These are phyloP conservation scores for Nylanderia fulva DNA, from an alignment of 1,140 invertebrate species.

Conservation along the genomic window DNA sequence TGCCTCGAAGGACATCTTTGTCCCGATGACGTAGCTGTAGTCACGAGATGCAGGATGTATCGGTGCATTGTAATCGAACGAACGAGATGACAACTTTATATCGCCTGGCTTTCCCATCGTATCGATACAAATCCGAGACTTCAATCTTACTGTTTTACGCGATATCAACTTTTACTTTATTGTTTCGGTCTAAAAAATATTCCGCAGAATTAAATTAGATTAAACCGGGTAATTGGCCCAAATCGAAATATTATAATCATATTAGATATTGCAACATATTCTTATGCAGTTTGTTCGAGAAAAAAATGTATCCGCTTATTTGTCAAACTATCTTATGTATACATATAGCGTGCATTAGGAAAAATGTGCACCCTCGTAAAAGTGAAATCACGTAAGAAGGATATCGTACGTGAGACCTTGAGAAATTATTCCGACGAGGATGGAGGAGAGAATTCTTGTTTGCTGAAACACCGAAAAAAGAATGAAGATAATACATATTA, in stretches of 20 bases:
- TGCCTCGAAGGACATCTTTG: slow-evolving; percentile 61
- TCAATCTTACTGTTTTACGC: background rate
- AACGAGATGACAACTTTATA: slow-evolving; percentile 16
- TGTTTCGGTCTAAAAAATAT: background rate
- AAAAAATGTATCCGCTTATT: background rate
- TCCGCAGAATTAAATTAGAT: background rate
- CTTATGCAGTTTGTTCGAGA: slow-evolving; percentile 24
- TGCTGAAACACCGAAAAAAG: slow-evolving; percentile 13
- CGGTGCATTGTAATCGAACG: slow-evolving; percentile 16
- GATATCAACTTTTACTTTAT: background rate
- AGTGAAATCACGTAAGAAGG: background rate
- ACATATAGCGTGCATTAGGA: background rate
- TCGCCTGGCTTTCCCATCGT: background rate
- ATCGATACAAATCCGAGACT: background rate
- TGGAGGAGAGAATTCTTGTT: background rate
- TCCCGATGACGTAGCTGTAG: slow-evolving; percentile 68
- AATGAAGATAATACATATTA: slow-evolving; percentile 54
- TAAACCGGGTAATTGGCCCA: background rate
- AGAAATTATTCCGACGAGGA: background rate
- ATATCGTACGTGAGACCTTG: background rate
- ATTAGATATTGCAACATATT: slow-evolving; percentile 21
- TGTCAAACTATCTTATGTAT: slow-evolving; percentile 40
- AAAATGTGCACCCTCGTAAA: background rate
- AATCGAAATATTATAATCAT: slow-evolving; percentile 14
- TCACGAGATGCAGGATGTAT: background rate